Percentiles rank a stretch among this genome's conserved stretches.
phyloP scores from a whole-genome alignment of 2,888 invertebrate genomes.

The Cyrtodaria siliqua region DNA sequence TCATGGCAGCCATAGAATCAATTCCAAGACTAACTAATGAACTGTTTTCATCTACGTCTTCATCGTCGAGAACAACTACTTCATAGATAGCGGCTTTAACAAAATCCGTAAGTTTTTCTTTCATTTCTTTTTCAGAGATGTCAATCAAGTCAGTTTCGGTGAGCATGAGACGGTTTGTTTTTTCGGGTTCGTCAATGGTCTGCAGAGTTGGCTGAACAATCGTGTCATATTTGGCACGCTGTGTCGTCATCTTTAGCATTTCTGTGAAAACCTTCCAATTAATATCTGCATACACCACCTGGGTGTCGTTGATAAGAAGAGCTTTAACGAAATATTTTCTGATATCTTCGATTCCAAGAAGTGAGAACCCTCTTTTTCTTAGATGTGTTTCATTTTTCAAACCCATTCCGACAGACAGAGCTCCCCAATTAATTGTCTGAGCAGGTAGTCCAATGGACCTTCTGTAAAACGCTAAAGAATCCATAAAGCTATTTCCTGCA shows the following conservation, averaged over 20 bases:
- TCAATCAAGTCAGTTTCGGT: too few species aligned
- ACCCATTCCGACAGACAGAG: conserved; percentile 71
- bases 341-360: conserved; percentile 31
- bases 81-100: background rate
- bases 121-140: too few species aligned
- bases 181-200: too few species aligned
- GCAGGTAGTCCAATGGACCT: too few species aligned
- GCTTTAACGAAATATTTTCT: conserved; percentile 59
- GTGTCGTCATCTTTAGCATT: background rate
- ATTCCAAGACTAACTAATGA: conserved; percentile 7
- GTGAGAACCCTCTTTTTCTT: conserved; percentile 22
- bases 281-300: conserved; percentile 58
- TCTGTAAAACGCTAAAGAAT: conserved; percentile 71
- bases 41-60: background rate
- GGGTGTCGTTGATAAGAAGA: conserved; percentile 55
- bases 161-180: too few species aligned
- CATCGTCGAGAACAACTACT: background rate
- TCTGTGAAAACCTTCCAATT: conserved; percentile 55
- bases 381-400: conserved; percentile 35
- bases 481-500: conserved; percentile 76
- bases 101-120: too few species aligned
- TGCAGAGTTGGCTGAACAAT: too few species aligned
- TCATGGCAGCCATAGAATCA: conserved; percentile 19
- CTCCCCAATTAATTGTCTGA: conserved; percentile 80
- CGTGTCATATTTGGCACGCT: too few species aligned